A percentile compares a stretch with the other conserved stretches of the same genome.
phyloP scores from a whole-genome alignment of 1,140 invertebrate genomes.

The Bombus cullumanus region DNA sequence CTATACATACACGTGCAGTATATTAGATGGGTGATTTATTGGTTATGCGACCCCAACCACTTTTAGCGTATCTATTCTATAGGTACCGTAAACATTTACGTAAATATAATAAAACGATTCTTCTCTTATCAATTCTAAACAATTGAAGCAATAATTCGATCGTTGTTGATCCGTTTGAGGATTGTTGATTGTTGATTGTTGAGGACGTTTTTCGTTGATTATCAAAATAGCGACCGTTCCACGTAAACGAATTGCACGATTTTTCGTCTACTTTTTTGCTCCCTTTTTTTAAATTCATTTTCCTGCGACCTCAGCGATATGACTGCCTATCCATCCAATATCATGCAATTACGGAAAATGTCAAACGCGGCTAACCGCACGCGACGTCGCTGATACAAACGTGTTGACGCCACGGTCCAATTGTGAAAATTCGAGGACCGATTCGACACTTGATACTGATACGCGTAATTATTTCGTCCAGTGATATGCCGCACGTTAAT shows the following conservation, averaged over 20 bases:
- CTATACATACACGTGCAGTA: not conserved
- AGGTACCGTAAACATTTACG: not conserved
- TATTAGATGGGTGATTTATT: not conserved
- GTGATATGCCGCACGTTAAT: conserved; percentile 53
- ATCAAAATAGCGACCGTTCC: conserved; percentile 46
- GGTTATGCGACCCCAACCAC: not conserved
- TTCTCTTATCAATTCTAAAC: not conserved
- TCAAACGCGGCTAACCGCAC: conserved; percentile 62
- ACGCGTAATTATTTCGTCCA: conserved; percentile 58
- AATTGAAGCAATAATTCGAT: not conserved
- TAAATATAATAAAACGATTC: not conserved
- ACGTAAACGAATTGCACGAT: conserved; percentile 21
- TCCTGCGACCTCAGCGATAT: conserved; percentile 34
- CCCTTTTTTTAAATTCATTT: conserved; percentile 35
- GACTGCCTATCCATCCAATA: conserved; percentile 62
- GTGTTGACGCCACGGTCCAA: conserved; percentile 36
- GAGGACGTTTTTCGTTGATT: conserved; percentile 53
- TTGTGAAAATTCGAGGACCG: conserved; percentile 61
- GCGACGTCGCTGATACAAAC: conserved; percentile 50
- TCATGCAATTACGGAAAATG: conserved; percentile 66
- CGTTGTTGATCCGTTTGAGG: not conserved
- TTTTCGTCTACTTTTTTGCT: conserved; percentile 12
- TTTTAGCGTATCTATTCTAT: not conserved
- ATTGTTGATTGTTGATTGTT: too few relatives aligned
- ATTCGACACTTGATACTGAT: conserved; percentile 64